A percentile compares a stretch with the other conserved stretches of the same genome.
These are phyloP conservation scores for Platycheirus rosarum DNA, from an alignment of 2,888 invertebrate species.

Conservation along the genomic window DNA sequence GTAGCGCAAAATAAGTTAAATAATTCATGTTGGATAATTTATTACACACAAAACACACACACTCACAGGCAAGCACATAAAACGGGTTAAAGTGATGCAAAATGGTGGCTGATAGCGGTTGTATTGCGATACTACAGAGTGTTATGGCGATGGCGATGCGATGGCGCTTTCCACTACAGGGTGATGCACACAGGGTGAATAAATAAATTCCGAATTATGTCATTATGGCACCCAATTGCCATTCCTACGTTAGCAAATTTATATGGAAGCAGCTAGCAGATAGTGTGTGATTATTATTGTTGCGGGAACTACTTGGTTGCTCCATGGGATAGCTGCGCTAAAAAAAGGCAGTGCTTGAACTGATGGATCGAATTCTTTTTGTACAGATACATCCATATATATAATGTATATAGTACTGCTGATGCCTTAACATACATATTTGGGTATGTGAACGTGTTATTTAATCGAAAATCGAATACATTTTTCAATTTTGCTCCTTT, in stretches of 20 bases:
- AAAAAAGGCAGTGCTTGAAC: slow-evolving; percentile 7
- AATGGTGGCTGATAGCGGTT: slow-evolving; percentile 12
- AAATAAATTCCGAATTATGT: slow-evolving; percentile 74
- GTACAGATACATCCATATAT: background rate
- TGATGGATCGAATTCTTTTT: background rate
- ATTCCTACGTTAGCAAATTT: slow-evolving; percentile 60
- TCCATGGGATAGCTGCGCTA: slow-evolving; percentile 38
- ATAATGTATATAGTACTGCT: slow-evolving; percentile 1
- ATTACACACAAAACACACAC: slow-evolving; percentile 56
- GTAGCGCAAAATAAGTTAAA: slow-evolving; percentile 74
- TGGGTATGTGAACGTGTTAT: slow-evolving; percentile 59
- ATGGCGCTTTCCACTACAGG: slow-evolving; percentile 18
- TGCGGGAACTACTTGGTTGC: slow-evolving; percentile 49
- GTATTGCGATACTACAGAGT: background rate
- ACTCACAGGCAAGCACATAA: slow-evolving; percentile 14
- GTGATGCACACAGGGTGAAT: slow-evolving; percentile 70
- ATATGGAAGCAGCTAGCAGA: slow-evolving; percentile 59
- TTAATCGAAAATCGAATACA: slow-evolving; percentile 72
- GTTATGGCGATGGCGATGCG: no score
- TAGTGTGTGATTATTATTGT: slow-evolving; percentile 71
- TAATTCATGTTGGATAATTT: slow-evolving; percentile 73
- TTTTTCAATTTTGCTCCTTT: slow-evolving; percentile 48
- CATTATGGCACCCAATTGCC: slow-evolving; percentile 74
- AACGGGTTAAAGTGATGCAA: slow-evolving; percentile 30
- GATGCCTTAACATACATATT: slow-evolving; percentile 33